These are phyloP conservation scores for Semicossyphus pulcher DNA, from an alignment of 2,113 vertebrate genomes.

Conservation along the genomic window DNA sequence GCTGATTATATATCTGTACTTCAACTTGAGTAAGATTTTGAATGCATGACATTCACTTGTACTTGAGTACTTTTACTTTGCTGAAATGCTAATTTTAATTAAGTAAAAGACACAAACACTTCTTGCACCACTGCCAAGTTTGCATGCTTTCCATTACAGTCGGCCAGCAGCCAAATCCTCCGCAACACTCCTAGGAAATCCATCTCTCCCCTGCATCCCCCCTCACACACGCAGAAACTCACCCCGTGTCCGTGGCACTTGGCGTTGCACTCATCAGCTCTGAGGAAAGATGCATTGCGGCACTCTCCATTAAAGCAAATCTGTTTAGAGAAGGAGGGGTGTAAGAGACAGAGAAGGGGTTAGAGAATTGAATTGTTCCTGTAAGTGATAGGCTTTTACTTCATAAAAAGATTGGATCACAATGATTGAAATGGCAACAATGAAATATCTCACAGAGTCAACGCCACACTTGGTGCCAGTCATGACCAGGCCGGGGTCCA, in stretches of 20 bases:
- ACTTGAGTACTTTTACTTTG: not conserved
- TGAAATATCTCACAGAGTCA: conserved; percentile 85
- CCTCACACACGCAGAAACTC: conserved; percentile 54
- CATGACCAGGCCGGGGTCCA: conserved; percentile 96
- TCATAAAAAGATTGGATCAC: not conserved
- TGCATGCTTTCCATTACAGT: conserved; percentile 10
- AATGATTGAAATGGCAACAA: too few relatives aligned
- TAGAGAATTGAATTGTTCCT: not conserved
- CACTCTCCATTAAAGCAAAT: conserved; percentile 96
- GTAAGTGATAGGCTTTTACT: not conserved
- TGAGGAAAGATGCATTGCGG: conserved; percentile 91
- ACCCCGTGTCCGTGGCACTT: conserved; percentile 94
- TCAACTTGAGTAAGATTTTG: not conserved
- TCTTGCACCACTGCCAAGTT: conserved; percentile 15
- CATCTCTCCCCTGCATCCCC: not conserved
- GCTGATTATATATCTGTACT: not conserved
- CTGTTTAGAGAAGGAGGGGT: conserved; percentile 75
- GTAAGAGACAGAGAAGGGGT: not conserved
- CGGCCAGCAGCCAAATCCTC: conserved; percentile 46
- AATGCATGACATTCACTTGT: not conserved
- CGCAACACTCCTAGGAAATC: conserved; percentile 9
- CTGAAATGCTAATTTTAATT: conserved; percentile 29
- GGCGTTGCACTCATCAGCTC: conserved; percentile 86
- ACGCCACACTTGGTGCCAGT: conserved; percentile 94
- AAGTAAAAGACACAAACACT: conserved; percentile 17